Evolutionary conservation across 2,113 vertebrate species (phyloP), one percentile per base, ranked within the genome.

Genomic region (Oryzias celebensis): DNA sequence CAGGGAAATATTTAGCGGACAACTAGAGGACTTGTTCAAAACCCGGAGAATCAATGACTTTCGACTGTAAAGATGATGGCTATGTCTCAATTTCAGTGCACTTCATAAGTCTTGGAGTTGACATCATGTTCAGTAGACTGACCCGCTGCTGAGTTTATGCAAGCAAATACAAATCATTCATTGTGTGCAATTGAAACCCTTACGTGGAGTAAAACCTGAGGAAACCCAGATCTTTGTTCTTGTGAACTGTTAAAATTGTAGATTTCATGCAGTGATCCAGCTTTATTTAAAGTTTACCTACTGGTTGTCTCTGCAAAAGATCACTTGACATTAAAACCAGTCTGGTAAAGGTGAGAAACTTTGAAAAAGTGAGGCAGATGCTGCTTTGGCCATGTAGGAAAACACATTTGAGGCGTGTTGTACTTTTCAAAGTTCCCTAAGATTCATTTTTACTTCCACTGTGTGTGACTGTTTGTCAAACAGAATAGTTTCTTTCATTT

Each of bases 1-100:
- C 77, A 99, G 97, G 96, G 87, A 99, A 98, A 93, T 99, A 98
- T 87, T 90, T 99, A 93, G 96, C 97, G 0, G 96, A 98, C 90
- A 97, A 98, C 89, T 99, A 93, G 91, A 49, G 65, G 78, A 78
- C 70, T 62, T 49, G 52, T 62, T 77, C 31, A 24, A 50, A 75
- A 71, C 54, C 66, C 65, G 71, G 65, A 62, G 69, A 68, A 81
- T 74, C 49, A 53, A 55, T 68, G 71, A 72, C 86, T 83, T 68
- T 81, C 81, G 82, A 85, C 84, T 89, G 82, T 87, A 79, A 88
- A 82, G 80, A 88, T 66, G 68, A 55, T 41, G 55, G 76, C 77
- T 81, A 50, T 71, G 73, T 80, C 81, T 57, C 65, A 71, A 51
- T 26, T 81, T 83, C 47, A 54, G 56, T 72, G 47, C 60, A 67